Evolutionary conservation across 1,140 invertebrate genomes (phyloP).

Genomic region (Eubasilissa regina): DNA sequence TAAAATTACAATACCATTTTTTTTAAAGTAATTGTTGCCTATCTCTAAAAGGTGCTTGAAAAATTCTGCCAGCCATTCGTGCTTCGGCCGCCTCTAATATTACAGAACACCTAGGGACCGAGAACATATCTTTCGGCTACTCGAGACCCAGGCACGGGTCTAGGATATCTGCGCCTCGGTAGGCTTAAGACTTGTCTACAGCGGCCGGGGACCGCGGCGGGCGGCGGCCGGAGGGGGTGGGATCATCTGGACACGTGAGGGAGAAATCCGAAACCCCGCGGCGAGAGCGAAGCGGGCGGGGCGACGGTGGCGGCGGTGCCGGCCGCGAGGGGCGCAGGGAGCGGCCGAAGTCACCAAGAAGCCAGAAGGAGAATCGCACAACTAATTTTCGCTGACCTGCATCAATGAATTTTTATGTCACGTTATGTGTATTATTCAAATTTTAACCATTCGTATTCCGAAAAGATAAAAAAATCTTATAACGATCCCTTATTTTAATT

Average conservation of each 20-base stretch:
- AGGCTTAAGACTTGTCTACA: not conserved
- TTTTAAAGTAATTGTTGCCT: too few species aligned
- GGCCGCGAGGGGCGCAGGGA: not conserved
- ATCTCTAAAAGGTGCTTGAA: too few species aligned
- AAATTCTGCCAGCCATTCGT: too few species aligned
- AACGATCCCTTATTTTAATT: too few species aligned
- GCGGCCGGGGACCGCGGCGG: not conserved
- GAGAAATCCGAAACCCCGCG: constrained; percentile 47
- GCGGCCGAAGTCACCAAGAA: not conserved
- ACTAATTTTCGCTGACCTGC: too few species aligned
- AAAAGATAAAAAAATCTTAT: too few species aligned
- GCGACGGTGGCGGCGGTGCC: too few species aligned
- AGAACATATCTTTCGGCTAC: not conserved
- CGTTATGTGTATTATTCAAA: too few species aligned
- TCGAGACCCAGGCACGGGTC: not conserved
- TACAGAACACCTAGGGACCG: not conserved
- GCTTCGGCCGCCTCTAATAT: too few species aligned
- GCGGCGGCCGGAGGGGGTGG: not conserved
- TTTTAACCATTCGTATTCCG: too few species aligned
- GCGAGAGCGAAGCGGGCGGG: not conserved
- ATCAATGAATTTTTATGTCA: too few species aligned
- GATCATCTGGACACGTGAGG: constrained; percentile 57
- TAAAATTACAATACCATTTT: too few species aligned
- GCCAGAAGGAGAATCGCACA: not conserved
- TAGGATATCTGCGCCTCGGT: not conserved